phyloP scores from a whole-genome alignment of 2,113 vertebrate species.

The Apodemus sylvaticus region DNA sequence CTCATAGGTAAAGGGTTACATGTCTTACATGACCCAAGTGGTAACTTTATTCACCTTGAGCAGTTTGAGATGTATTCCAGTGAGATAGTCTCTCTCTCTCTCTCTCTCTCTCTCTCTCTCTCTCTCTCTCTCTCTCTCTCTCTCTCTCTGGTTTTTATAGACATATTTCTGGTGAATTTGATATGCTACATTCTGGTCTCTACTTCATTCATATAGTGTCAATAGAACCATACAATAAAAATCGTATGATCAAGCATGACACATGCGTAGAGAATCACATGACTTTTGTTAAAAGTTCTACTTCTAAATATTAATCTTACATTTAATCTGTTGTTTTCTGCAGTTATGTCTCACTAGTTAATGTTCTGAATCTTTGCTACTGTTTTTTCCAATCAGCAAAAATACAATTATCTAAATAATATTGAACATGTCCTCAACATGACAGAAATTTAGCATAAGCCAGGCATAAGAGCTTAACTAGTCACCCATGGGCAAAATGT shows the following conservation, averaged over 20 bases:
- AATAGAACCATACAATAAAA: background rate
- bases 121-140: no score
- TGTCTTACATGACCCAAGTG: background rate
- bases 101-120: background rate
- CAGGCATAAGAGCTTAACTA: background rate
- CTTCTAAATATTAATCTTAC: background rate
- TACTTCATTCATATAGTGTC: background rate
- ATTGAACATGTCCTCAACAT: background rate
- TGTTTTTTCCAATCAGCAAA: background rate
- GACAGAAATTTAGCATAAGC: background rate
- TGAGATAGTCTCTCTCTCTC: background rate
- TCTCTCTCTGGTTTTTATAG: slow-evolving; percentile 8
- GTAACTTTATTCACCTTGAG: background rate
- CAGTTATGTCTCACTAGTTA: background rate
- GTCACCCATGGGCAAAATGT: background rate
- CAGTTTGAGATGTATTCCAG: slow-evolving; percentile 16
- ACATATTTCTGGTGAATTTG: background rate
- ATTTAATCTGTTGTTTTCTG: background rate
- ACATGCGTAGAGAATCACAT: slow-evolving; percentile 12
- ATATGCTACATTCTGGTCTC: slow-evolving; percentile 39
- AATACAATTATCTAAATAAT: background rate
- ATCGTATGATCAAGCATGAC: background rate
- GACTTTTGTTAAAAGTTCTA: background rate
- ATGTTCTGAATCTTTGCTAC: background rate
- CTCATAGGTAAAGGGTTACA: background rate